Base-by-base conservation (phyloP, 2,888 invertebrate genomes). In the Caenorhabditis auriculariae region DNA sequence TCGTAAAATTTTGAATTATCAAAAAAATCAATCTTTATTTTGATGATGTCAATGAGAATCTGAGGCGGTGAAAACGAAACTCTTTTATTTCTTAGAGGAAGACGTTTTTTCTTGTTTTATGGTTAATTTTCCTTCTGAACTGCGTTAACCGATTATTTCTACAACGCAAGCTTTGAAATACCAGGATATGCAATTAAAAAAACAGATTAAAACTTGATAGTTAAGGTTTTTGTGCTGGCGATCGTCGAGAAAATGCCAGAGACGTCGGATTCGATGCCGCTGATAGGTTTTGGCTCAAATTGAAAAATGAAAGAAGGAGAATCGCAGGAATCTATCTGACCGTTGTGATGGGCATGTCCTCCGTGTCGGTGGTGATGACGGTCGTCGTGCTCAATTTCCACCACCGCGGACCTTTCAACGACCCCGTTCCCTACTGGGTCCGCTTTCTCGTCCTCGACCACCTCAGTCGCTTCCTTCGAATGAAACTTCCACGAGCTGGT, bases 231-330 rank as follows among this genome's bases (percentile, higher is more conserved):
- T 77, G 86, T 86, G 84, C 76, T 86, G 54, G 84, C 86, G 48
- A 85, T 86, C 39, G 86, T 86, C 2, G 86, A 86, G 77, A 86
- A 86, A 77, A 84, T 86, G 84, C 86, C 86, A 2, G 86, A 86
- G 63, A 86, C 86, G 2, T 85, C 85, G 1, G 86, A 86, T 72
- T 86, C 85, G 52, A 84, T 86, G 56, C 86, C 86, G 21, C 77
- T 60, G 24, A 50, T 59, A 43, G n/a, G n/a, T n/a, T n/a, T n/a
- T n/a, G n/a, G n/a, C n/a, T 12, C 9, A 12, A 9, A 32, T n/a
- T n/a, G 35, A 32, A 32, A 32, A n/a, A 32, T 32, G 9, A 32
- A 9, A 32, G 35, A n/a, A 9, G 35, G 35, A n/a, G 9, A 32
- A 32, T 12, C 9, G 35, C n/a, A n/a, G 59, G 48, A 37, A 85